phyloP scores from a whole-genome alignment of 1,140 invertebrate genomes.

The Parapsyche elsis region DNA sequence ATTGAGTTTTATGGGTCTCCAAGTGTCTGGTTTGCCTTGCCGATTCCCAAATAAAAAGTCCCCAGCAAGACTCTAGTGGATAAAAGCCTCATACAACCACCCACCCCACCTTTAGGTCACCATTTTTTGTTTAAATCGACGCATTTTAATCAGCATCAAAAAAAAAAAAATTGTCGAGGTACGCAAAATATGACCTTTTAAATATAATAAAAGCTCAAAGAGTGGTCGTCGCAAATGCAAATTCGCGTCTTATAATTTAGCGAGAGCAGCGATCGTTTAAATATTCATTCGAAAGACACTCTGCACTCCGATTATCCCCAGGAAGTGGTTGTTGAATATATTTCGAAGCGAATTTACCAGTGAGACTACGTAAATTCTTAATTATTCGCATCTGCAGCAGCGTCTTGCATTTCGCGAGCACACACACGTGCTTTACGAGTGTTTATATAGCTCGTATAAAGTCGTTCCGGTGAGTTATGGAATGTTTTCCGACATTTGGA shows the following conservation, averaged over 20 bases:
- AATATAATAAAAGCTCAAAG: not conserved
- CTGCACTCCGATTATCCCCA: not conserved
- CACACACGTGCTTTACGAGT: no score
- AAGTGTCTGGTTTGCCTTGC: constrained; percentile 31
- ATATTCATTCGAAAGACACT: constrained; percentile 22
- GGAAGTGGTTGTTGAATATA: not conserved
- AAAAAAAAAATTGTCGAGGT: not conserved
- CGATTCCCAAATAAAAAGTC: constrained; percentile 26
- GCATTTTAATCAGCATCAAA: no score
- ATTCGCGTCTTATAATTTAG: not conserved
- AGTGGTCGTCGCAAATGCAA: not conserved
- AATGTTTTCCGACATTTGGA: not conserved
- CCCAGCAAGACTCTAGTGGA: not conserved
- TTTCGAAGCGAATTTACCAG: not conserved
- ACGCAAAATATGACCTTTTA: not conserved
- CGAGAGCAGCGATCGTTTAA: not conserved
- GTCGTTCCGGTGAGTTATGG: not conserved
- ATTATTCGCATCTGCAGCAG: not conserved
- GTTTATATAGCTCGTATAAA: not conserved
- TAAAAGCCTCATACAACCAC: not conserved
- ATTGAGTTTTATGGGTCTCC: constrained; percentile 39
- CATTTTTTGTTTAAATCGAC: not conserved
- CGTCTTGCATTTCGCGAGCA: not conserved
- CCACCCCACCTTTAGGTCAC: not conserved
- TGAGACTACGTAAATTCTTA: not conserved